These are phyloP conservation scores for Centropyge bicolor DNA, from an alignment of 2,797 vertebrate species.

Conservation along the genomic window DNA sequence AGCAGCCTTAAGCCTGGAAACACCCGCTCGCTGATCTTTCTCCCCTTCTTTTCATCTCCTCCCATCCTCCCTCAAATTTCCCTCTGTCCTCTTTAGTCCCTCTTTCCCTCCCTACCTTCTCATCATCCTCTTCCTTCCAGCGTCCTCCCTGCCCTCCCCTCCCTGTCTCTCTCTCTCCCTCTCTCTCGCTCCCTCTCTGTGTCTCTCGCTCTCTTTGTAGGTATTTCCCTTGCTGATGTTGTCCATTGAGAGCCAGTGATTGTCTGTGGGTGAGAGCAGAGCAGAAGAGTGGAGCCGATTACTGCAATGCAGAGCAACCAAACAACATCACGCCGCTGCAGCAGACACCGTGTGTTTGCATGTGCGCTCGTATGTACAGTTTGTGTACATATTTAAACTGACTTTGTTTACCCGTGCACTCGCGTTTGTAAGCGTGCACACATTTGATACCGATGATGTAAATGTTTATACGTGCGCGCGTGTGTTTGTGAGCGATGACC, in stretches of 20 bases:
- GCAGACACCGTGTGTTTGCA: constrained; percentile 50
- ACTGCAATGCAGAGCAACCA: constrained; percentile 83
- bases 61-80: constrained; percentile 75
- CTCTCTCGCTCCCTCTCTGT: constrained; percentile 16
- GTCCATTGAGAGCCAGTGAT: constrained; percentile 78
- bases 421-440: constrained; percentile 44
- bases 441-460: constrained; percentile 49
- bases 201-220: constrained; percentile 56
- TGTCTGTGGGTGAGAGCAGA: constrained; percentile 78
- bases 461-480: constrained; percentile 51
- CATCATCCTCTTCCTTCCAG: constrained; percentile 54
- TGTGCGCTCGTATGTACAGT: constrained; percentile 60
- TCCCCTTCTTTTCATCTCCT: constrained; percentile 70
- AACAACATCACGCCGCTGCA: constrained; percentile 66
- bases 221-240: constrained; percentile 78
- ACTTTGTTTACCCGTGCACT: constrained; percentile 52
- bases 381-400: constrained; percentile 67
- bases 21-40: constrained; percentile 75
- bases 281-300: constrained; percentile 71
- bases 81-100: constrained; percentile 65
- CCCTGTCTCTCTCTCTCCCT: neutral
- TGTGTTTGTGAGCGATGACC: constrained; percentile 64
- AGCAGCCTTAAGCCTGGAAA: constrained; percentile 75
- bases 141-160: constrained; percentile 31
- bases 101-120: constrained; percentile 64